These are phyloP conservation scores for Vanessa tameamea DNA, from an alignment of 1,140 invertebrate genomes.

Conservation along the genomic window DNA sequence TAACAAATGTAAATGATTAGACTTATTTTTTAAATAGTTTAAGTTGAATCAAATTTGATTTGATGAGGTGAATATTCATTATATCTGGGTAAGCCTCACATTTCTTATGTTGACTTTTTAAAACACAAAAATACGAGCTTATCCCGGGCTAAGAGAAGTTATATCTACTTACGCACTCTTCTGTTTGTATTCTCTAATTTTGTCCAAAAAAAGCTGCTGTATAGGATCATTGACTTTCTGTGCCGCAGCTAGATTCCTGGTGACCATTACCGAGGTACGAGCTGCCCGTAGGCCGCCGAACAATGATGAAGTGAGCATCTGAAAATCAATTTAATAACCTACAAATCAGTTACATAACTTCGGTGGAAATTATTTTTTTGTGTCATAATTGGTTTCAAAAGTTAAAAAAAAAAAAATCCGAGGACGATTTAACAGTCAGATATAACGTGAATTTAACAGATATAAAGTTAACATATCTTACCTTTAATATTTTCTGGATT, in stretches of 20 bases:
- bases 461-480: background rate
- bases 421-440: too few species aligned
- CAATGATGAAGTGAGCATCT: constrained; percentile 75
- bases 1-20: too few species aligned
- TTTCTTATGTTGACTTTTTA: background rate
- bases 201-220: constrained; percentile 95
- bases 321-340: constrained; percentile 66
- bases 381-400: background rate
- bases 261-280: constrained; percentile 70
- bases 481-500: constrained; percentile 14
- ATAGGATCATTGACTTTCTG: constrained; percentile 92
- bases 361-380: constrained; percentile 18
- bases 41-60: too few species aligned
- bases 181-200: constrained; percentile 93
- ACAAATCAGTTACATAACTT: constrained; percentile 69
- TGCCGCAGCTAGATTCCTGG: constrained; percentile 85
- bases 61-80: too few species aligned
- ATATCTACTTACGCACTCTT: constrained; percentile 70
- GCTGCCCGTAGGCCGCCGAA: constrained; percentile 62
- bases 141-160: background rate
- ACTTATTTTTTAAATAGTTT: too few species aligned
- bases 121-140: background rate
- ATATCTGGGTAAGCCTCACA: too few species aligned
- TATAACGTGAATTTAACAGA: background rate
- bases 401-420: too few species aligned